Evolutionary conservation across 2,888 invertebrate genomes (phyloP).

Genomic region (Melikaiella ostensackeni): DNA sequence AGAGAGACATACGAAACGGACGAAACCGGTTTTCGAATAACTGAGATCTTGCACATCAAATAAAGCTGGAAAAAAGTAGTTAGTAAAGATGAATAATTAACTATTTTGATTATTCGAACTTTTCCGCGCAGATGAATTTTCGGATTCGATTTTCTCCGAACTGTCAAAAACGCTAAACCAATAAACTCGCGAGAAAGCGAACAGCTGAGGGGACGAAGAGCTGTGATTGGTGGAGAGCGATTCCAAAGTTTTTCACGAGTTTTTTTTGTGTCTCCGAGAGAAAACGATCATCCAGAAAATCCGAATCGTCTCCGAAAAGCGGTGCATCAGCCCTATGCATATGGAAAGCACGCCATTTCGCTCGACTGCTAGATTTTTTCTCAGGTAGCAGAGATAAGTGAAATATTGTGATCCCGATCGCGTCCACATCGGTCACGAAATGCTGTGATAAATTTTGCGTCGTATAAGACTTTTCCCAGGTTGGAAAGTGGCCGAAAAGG

Average conservation of each 20-base stretch:
- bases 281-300: conserved; percentile 21
- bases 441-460: not conserved
- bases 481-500: not conserved
- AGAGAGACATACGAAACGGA: too few relatives aligned
- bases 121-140: conserved; percentile 3
- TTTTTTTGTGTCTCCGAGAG: conserved; percentile 11
- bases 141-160: not conserved
- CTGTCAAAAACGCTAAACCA: not conserved
- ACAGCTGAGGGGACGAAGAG: not conserved
- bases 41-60: not conserved
- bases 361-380: not conserved
- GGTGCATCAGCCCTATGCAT: conserved; percentile 14
- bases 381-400: conserved; percentile 11
- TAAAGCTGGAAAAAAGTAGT: too few relatives aligned
- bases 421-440: not conserved
- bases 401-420: not conserved
- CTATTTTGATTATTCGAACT: not conserved
- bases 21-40: not conserved
- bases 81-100: too few relatives aligned
- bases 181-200: not conserved
- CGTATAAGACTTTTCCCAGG: not conserved
- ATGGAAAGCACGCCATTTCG: conserved; percentile 9
- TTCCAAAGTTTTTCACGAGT: not conserved
- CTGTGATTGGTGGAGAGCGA: not conserved
- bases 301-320: conserved; percentile 8